These are phyloP conservation scores for Corythoichthys haematopterus DNA, from an alignment of 2,113 vertebrate genomes.

Conservation along the genomic window DNA sequence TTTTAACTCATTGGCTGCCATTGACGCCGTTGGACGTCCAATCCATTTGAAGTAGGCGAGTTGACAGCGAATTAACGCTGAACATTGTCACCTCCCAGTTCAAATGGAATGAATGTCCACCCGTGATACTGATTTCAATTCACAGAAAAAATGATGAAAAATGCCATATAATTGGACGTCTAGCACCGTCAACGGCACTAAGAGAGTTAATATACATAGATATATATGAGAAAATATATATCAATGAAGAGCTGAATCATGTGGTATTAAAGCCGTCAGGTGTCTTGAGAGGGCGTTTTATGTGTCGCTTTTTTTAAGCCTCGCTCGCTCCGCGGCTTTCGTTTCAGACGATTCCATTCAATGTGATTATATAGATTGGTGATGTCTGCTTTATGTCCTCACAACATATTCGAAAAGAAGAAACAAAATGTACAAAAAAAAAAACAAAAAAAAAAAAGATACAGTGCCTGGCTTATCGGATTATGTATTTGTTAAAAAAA, in stretches of 20 bases:
- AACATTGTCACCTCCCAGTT: no score
- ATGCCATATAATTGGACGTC: no score
- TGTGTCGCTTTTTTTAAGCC: constrained; percentile 52
- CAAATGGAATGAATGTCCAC: no score
- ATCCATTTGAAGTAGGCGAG: no score
- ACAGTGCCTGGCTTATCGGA: constrained; percentile 96
- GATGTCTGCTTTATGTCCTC: constrained; percentile 86
- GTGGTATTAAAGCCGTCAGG: constrained; percentile 48
- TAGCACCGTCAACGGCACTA: no score
- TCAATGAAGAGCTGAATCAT: constrained; percentile 51
- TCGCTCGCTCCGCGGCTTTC: constrained; percentile 51
- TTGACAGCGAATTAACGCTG: no score
- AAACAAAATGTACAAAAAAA: constrained; percentile 45
- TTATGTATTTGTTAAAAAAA: constrained; percentile 77
- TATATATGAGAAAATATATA: constrained; percentile 30
- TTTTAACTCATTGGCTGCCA: no score
- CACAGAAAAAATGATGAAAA: no score
- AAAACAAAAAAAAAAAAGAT: constrained; percentile 65
- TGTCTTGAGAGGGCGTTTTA: constrained; percentile 54
- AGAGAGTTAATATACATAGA: constrained; percentile 20
- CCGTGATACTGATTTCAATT: no score
- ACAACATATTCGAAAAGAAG: constrained; percentile 81
- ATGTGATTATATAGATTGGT: constrained; percentile 87
- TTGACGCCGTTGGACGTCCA: no score
- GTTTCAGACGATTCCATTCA: constrained; percentile 84